Evolutionary conservation across 2,888 invertebrate genomes (phyloP).

Genomic region (Phasia obesa): DNA sequence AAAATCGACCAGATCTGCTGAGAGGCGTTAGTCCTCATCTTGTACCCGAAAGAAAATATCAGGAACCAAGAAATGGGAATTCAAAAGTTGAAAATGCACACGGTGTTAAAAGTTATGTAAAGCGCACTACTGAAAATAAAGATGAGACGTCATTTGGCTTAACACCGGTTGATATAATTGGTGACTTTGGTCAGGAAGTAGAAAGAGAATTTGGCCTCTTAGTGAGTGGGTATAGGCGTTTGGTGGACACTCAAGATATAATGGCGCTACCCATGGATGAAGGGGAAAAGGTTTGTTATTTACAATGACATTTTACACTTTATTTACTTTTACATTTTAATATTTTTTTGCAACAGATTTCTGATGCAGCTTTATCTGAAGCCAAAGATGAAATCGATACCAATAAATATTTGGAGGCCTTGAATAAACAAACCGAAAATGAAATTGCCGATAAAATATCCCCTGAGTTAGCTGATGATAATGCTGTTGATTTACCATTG

Average conservation of each 20-base stretch:
- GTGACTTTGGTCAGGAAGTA: slow-evolving; percentile 80
- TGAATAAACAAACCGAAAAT: slow-evolving; percentile 57
- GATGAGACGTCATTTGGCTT: slow-evolving; percentile 75
- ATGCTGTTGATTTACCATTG: slow-evolving; percentile 63
- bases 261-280: slow-evolving; percentile 50
- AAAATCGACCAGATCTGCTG: slow-evolving; percentile 78
- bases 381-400: slow-evolving; percentile 73
- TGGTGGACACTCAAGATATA: slow-evolving; percentile 65
- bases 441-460: slow-evolving; percentile 27
- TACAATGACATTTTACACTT: too few relatives aligned
- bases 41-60: slow-evolving; percentile 46
- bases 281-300: slow-evolving; percentile 55
- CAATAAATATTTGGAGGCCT: slow-evolving; percentile 64
- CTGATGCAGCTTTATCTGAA: slow-evolving; percentile 74
- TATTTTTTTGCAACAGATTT: slow-evolving; percentile 63
- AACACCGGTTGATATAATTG: slow-evolving; percentile 80
- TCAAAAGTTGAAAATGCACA: slow-evolving; percentile 43
- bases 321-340: neutral
- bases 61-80: slow-evolving; percentile 41
- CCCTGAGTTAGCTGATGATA: slow-evolving; percentile 62
- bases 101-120: slow-evolving; percentile 47
- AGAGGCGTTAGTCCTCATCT: slow-evolving; percentile 76
- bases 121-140: slow-evolving; percentile 62
- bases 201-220: slow-evolving; percentile 80
- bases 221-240: slow-evolving; percentile 78